phyloP scores from a whole-genome alignment of 2,888 invertebrate genomes.

The Cremastinae sp. region DNA sequence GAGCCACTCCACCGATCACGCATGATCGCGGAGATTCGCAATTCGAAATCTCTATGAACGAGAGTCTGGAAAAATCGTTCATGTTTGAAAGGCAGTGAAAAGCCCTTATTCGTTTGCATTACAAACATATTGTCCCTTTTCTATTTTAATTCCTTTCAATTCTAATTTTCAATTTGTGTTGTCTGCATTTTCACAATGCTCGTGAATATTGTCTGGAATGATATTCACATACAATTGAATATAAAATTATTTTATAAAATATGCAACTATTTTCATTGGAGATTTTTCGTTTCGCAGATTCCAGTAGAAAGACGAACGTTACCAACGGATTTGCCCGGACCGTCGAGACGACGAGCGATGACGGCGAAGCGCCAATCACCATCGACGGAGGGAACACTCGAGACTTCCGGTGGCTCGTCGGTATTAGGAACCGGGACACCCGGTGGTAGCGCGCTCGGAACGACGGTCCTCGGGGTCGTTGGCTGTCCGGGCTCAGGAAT shows the following conservation, averaged over 20 bases:
- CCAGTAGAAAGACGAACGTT: conserved; percentile 86
- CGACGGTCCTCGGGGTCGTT: conserved; percentile 81
- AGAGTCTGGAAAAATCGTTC: neutral
- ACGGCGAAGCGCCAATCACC: conserved; percentile 81
- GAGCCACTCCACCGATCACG: conserved; percentile 10
- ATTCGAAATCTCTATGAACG: conserved; percentile 1
- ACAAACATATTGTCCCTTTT: too few relatives aligned
- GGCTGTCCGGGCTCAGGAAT: conserved; percentile 80
- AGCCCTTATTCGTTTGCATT: neutral
- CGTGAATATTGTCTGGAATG: too few relatives aligned
- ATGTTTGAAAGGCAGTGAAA: neutral
- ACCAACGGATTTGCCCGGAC: conserved; percentile 86
- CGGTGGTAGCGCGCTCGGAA: conserved; percentile 82
- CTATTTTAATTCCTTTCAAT: neutral
- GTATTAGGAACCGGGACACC: conserved; percentile 87
- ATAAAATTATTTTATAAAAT: too few relatives aligned
- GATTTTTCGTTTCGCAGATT: conserved; percentile 69
- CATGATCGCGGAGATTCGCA: neutral
- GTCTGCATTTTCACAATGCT: too few relatives aligned
- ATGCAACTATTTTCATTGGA: neutral
- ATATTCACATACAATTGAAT: too few relatives aligned
- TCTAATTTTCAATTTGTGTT: neutral
- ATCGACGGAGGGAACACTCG: conserved; percentile 91
- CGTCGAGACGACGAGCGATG: conserved; percentile 80
- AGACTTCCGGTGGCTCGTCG: conserved; percentile 88